phyloP scores from a whole-genome alignment of 1,140 invertebrate genomes.

The Scylla paramamosain region DNA sequence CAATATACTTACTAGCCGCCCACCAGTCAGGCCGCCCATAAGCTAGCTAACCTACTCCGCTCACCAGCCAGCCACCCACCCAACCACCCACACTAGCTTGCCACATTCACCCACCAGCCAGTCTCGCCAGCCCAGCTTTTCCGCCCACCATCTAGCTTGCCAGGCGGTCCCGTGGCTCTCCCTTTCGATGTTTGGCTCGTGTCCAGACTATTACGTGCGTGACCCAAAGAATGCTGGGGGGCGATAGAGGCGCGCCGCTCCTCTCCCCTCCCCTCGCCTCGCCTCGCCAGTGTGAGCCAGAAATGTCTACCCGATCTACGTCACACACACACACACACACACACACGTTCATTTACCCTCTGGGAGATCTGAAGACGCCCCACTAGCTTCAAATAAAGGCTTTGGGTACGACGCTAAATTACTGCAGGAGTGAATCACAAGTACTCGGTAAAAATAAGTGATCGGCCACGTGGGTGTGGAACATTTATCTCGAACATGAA shows the following conservation, averaged over 20 bases:
- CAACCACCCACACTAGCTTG: too few species aligned
- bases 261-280: background rate
- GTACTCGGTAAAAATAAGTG: too few species aligned
- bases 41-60: too few species aligned
- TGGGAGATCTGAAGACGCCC: too few species aligned
- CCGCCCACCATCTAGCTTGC: background rate
- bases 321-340: background rate
- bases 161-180: background rate
- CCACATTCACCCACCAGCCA: too few species aligned
- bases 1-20: too few species aligned
- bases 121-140: background rate
- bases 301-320: background rate
- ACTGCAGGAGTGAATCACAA: too few species aligned
- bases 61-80: too few species aligned
- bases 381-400: background rate
- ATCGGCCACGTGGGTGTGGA: too few species aligned
- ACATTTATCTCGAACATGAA: too few species aligned
- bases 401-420: too few species aligned
- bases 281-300: background rate
- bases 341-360: background rate
- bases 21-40: too few species aligned
- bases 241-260: background rate
- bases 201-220: background rate
- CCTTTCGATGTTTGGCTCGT: background rate
- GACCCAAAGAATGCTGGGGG: background rate